Conservation (phyloP, 2,113 vertebrate genomes). For the Chionomys nivalis region DNA sequence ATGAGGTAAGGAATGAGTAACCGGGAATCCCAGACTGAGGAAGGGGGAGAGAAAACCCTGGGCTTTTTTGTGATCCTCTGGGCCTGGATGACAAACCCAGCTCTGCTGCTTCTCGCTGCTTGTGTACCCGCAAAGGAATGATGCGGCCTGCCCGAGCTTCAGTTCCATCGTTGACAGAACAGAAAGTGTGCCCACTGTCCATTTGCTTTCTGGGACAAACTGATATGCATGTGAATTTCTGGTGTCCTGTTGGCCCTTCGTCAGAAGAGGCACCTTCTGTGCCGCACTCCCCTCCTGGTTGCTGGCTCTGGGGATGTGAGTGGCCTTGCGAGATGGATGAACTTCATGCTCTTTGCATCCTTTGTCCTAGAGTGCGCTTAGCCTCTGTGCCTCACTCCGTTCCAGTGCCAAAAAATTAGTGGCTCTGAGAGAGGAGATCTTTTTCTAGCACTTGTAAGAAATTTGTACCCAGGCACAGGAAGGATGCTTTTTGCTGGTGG, state of each 20-base stretch:
- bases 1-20: constrained; percentile 91
- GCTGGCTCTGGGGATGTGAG: neutral
- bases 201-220: neutral
- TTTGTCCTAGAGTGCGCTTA: neutral
- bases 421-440: neutral
- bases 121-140: neutral
- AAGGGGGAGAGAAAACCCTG: neutral
- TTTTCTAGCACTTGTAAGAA: neutral
- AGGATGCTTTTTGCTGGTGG: neutral
- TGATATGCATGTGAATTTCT: neutral
- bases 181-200: neutral
- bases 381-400: neutral
- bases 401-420: neutral
- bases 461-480: neutral
- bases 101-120: neutral
- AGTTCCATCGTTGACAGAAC: neutral
- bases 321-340: neutral
- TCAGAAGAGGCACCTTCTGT: neutral
- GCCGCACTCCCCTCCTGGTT: neutral
- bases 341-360: neutral
- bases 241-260: neutral
- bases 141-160: neutral
- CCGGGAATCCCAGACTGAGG: neutral
- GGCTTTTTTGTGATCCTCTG: neutral
- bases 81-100: fast-evolving